These are phyloP conservation scores for Sakesphorus luctuosus DNA, from an alignment of 2,113 vertebrate genomes.

Conservation along the genomic window DNA sequence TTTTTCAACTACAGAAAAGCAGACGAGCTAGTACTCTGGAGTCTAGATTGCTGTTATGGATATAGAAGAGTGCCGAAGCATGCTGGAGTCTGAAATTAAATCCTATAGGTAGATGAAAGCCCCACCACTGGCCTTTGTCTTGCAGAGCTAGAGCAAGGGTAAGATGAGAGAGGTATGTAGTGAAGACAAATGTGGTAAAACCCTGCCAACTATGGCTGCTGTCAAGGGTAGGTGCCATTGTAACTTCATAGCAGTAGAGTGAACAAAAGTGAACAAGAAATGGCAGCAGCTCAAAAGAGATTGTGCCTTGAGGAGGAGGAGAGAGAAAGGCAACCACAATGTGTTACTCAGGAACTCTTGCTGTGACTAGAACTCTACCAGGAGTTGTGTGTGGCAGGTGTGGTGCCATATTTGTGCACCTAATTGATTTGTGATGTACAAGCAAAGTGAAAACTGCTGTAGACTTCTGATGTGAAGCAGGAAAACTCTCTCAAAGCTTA, in stretches of 20 bases:
- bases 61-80: not conserved
- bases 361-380: not conserved
- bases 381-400: not conserved
- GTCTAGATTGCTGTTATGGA: not conserved
- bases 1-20: not conserved
- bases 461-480: not conserved
- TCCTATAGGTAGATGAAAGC: rapidly evolving
- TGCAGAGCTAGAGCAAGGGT: not conserved
- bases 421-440: not conserved
- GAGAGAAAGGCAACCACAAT: not conserved
- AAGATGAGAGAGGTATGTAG: not conserved
- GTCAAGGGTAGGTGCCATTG: rapidly evolving
- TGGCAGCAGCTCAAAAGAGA: not conserved
- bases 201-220: not conserved
- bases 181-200: not conserved
- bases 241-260: not conserved
- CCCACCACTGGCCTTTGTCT: rapidly evolving
- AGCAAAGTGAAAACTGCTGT: rapidly evolving
- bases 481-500: not conserved
- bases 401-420: not conserved
- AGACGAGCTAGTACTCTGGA: not conserved
- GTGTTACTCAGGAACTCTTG: not conserved
- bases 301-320: not conserved
- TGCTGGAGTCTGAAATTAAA: not conserved
- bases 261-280: not conserved